Evolutionary conservation across 37 sponge, comb jelly and placozoan genomes (phyloP), one percentile per base, ranked within the genome.

Genomic region (Spongia lamella): DNA sequence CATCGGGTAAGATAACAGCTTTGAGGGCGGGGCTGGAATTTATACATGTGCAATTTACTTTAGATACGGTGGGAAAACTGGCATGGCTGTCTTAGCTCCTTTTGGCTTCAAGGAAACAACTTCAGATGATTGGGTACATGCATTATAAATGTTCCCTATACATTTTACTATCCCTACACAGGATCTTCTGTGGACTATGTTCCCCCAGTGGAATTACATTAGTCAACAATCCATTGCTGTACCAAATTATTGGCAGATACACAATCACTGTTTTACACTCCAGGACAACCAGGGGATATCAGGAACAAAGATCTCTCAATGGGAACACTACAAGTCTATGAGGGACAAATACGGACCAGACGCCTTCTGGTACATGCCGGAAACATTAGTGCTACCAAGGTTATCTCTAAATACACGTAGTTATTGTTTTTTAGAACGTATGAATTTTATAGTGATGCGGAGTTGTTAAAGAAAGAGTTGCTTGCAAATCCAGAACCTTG

Each of bases 101-200:
- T 89, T 82, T 64, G 90, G 90, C 2, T 93, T 89, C 43, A 15
- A 79, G 53, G 86, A 89, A 38, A 93, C 94, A 17, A 79, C 78
- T 39, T 76, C 84, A 27, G 81, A 93, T 86, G 90, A 93, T 56
- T 93, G 94, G 94, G 92, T 91, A 56, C n/a, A n/a, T n/a, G n/a
- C n/a, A n/a, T n/a, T n/a, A n/a, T n/a, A n/a, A n/a, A n/a, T n/a
- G n/a, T n/a, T n/a, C n/a, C n/a, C 22, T 53, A 21, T 40, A 7
- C 38, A 36, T 9, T 11, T n/a, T 1, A 26, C 36, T 20, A 43
- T 53, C 7, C 40, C 16, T 26, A n/a, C 67, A 13, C 36, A 89
- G 90, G 93, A 92, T 77, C 79, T 93, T 31, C 53, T 93, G 29
- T 93, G 94, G 94, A 82, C 83, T 17, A 85, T 93, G 87, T 61